Percentiles rank a stretch among this genome's conserved stretches.
Conservation (phyloP, 2,888 invertebrate genomes). For the Drosophila setosimentum region DNA sequence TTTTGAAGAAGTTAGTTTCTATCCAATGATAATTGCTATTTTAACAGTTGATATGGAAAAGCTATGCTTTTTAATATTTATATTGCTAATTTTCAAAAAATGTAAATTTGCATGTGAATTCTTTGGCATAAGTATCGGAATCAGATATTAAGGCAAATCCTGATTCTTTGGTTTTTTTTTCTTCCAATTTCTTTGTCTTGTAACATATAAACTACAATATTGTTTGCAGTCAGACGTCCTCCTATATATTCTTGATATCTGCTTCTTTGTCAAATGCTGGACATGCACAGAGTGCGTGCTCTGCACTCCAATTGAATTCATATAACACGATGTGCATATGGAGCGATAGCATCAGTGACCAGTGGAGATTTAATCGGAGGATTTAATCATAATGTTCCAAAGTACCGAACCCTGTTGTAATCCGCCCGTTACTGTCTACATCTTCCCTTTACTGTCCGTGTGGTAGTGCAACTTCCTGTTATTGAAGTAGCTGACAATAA, state of each 20-base stretch:
- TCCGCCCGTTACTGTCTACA: no score
- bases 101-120: neutral
- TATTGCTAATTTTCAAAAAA: neutral
- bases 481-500: no score
- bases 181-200: neutral
- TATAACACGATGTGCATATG: neutral
- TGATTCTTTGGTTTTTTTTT: neutral
- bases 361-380: neutral
- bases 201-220: no score
- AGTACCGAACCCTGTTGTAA: no score
- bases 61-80: no score
- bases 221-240: neutral
- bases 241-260: neutral
- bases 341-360: neutral
- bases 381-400: no score
- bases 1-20: neutral
- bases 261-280: neutral
- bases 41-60: no score
- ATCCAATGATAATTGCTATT: no score
- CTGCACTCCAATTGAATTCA: neutral
- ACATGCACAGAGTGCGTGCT: neutral
- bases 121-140: neutral
- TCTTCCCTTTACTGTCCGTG: no score
- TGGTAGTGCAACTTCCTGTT: no score
- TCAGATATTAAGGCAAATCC: neutral